Conservation (phyloP, 2,797 vertebrate genomes). For the Ctenochaetus hawaiiensis region DNA sequence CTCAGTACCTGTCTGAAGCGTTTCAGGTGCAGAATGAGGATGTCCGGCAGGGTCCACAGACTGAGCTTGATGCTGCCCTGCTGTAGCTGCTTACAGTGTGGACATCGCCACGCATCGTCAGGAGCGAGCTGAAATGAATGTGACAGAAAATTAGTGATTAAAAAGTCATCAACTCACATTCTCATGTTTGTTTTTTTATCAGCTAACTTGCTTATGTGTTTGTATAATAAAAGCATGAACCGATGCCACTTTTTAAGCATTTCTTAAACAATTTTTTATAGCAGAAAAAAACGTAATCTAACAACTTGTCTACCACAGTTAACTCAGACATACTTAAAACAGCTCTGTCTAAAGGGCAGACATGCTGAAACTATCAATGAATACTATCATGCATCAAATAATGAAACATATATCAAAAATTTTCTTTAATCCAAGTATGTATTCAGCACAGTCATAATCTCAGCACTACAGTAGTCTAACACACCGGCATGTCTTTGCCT, state of each 20-base stretch:
- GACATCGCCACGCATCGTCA: conserved; percentile 97
- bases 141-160: background rate
- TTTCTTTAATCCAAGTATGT: background rate
- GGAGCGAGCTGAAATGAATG: conserved; percentile 90
- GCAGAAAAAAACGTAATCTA: no score
- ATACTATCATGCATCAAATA: background rate
- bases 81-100: conserved; percentile 98
- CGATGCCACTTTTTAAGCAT: background rate
- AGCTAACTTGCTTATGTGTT: background rate
- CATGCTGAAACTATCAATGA: background rate
- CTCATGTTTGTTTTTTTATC: background rate
- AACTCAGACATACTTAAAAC: background rate
- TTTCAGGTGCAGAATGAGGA: conserved; percentile 98
- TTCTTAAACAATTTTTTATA: background rate
- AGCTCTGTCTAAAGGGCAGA: background rate
- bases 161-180: background rate
- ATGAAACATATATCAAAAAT: background rate
- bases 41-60: conserved; percentile 97
- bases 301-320: no score
- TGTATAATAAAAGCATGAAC: background rate
- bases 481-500: background rate
- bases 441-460: background rate
- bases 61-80: conserved; percentile 98
- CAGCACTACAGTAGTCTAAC: no score
- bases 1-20: conserved; percentile 93